Conservation (phyloP, 64 coral and sea anemone genomes). For the Porites lutea region DNA sequence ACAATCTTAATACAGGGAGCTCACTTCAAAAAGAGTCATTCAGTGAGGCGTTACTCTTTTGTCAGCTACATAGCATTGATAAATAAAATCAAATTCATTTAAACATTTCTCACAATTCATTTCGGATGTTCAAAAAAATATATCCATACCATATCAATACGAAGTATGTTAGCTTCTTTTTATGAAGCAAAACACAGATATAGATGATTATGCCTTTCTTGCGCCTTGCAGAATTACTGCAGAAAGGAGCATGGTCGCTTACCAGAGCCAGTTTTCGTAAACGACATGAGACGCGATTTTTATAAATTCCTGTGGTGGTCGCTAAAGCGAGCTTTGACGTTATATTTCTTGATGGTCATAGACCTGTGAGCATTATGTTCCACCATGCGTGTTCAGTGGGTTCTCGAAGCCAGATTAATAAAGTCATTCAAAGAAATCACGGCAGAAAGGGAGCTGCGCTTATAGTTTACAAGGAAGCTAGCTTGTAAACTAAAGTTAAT, state of each 20-base stretch:
- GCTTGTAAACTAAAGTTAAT: slow-evolving; percentile 11
- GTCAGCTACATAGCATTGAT: neutral
- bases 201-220: neutral
- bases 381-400: neutral
- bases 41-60: neutral
- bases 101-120: neutral
- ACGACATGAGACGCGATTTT: neutral
- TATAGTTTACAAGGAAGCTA: slow-evolving; percentile 15
- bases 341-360: neutral
- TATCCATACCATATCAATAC: neutral
- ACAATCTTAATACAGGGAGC: no score
- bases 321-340: slow-evolving; percentile 1
- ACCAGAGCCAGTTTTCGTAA: neutral
- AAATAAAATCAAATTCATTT: neutral
- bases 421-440: neutral
- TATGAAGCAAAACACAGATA: neutral
- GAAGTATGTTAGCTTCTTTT: neutral
- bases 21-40: neutral
- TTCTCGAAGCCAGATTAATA: slow-evolving; percentile 9
- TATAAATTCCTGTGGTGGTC: slow-evolving; percentile 1
- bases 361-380: neutral
- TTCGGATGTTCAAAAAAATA: neutral
- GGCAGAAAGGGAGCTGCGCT: slow-evolving; percentile 7
- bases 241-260: neutral
- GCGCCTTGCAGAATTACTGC: neutral